These are phyloP conservation scores for Mesocricetus auratus DNA, from an alignment of 2,113 vertebrate genomes.

Conservation along the genomic window DNA sequence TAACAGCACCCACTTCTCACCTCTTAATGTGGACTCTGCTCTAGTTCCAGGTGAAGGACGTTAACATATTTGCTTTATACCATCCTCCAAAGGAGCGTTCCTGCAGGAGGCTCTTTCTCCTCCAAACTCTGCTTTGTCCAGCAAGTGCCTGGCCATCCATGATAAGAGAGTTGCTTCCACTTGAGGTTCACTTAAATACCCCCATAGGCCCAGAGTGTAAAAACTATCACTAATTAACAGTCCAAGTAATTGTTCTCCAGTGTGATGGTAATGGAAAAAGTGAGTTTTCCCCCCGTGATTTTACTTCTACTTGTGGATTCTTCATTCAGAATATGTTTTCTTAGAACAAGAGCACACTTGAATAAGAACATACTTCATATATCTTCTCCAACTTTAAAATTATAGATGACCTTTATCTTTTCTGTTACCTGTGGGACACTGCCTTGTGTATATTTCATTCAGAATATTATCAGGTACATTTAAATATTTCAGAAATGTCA, in stretches of 20 bases:
- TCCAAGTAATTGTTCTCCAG: conserved; percentile 42
- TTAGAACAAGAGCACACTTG: background rate
- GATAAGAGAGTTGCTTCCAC: background rate
- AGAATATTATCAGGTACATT: background rate
- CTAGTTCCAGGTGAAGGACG: background rate
- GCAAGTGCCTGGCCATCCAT: background rate
- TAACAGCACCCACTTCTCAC: too few relatives aligned
- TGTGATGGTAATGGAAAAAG: background rate
- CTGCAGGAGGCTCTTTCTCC: background rate
- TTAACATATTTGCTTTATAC: background rate
- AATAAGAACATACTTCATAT: background rate
- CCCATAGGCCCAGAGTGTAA: background rate
- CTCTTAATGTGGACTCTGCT: background rate
- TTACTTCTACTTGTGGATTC: background rate
- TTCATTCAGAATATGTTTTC: background rate
- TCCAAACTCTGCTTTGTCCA: background rate
- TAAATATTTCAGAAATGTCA: background rate
- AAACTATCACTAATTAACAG: background rate
- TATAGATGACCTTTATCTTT: background rate
- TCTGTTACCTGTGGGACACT: background rate
- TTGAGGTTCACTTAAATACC: conserved; percentile 6
- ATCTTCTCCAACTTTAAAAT: background rate
- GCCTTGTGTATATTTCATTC: background rate
- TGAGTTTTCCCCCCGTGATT: background rate
- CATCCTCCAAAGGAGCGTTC: background rate